Percentiles rank a stretch among this genome's conserved stretches.
These are phyloP conservation scores for Xylota segnis DNA, from an alignment of 2,888 invertebrate genomes.

Conservation along the genomic window DNA sequence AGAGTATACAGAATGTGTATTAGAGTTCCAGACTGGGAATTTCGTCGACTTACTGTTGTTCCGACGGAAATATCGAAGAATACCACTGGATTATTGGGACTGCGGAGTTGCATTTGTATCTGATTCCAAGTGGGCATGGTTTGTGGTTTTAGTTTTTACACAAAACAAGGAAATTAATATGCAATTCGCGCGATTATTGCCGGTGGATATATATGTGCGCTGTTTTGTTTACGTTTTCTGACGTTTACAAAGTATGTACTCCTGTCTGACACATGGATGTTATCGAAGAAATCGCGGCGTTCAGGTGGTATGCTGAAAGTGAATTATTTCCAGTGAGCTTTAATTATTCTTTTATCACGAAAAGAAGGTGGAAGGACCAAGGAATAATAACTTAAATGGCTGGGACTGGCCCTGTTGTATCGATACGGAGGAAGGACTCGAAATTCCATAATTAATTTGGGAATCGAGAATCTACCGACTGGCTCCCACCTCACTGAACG, in stretches of 20 bases:
- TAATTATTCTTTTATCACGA: too few species aligned
- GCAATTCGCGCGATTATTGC: not conserved
- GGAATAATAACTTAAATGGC: too few species aligned
- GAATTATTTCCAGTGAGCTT: not conserved
- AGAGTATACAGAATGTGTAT: not conserved
- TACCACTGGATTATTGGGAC: slow-evolving; percentile 98
- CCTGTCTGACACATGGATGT: not conserved
- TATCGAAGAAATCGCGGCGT: slow-evolving; percentile 18
- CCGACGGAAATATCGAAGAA: slow-evolving; percentile 99
- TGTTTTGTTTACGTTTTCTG: slow-evolving; percentile 70
- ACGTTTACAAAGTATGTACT: slow-evolving; percentile 31
- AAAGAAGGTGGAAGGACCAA: too few species aligned
- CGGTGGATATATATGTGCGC: not conserved
- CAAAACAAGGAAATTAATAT: slow-evolving; percentile 1
- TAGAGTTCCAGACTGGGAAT: not conserved
- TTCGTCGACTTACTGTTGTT: slow-evolving; percentile 89
- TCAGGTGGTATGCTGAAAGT: not conserved
- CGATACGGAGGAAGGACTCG: too few species aligned
- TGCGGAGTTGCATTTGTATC: slow-evolving; percentile 94
- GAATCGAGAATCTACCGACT: too few species aligned
- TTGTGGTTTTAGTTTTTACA: not conserved
- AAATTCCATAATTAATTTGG: too few species aligned
- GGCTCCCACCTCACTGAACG: not conserved
- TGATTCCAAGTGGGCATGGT: slow-evolving; percentile 98
- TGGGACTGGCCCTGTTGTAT: too few species aligned